phyloP scores from a whole-genome alignment of 2,113 vertebrate genomes.

The Plotosus lineatus region DNA sequence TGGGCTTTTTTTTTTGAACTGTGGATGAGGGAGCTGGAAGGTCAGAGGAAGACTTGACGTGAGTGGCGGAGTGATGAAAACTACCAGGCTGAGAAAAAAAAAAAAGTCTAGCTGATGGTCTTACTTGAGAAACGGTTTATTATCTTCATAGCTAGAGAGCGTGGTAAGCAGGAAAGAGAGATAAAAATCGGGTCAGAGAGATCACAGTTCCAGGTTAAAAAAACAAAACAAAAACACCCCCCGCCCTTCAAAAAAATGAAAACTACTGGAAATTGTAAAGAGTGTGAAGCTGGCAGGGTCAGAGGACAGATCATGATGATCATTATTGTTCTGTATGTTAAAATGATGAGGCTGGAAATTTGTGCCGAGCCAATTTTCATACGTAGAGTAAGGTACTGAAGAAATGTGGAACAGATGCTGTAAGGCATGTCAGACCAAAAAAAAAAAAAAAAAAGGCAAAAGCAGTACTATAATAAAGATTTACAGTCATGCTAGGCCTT shows the following conservation, averaged over 20 bases:
- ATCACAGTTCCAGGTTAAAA: slow-evolving; percentile 75
- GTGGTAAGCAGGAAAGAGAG: slow-evolving; percentile 98
- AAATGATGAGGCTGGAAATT: slow-evolving; percentile 30
- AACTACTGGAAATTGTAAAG: slow-evolving; percentile 44
- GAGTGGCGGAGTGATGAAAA: slow-evolving; percentile 58
- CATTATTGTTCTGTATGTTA: slow-evolving; percentile 31
- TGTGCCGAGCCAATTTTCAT: slow-evolving; percentile 27
- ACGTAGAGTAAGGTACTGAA: neutral
- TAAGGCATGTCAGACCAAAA: slow-evolving; percentile 2
- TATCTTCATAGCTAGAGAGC: slow-evolving; percentile 99
- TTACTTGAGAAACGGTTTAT: slow-evolving; percentile 99
- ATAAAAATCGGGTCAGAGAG: slow-evolving; percentile 86
- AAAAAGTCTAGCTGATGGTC: slow-evolving; percentile 90
- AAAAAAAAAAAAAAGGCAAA: no score
- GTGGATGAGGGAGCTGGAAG: slow-evolving; percentile 36
- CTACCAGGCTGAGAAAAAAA: slow-evolving; percentile 72
- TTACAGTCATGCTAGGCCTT: slow-evolving; percentile 17
- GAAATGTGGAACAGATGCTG: slow-evolving; percentile 26
- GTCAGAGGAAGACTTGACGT: slow-evolving; percentile 55
- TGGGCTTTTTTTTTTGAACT: slow-evolving; percentile 47
- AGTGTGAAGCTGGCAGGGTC: slow-evolving; percentile 25
- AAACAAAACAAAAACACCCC: slow-evolving; percentile 52
- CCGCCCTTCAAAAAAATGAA: slow-evolving; percentile 54
- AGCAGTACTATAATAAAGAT: slow-evolving; percentile 34
- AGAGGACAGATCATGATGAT: slow-evolving; percentile 27